These are phyloP conservation scores for Strongylocentrotus purpuratus DNA, from an alignment of 35 echinoderm and acorn worm species.

Conservation along the genomic window DNA sequence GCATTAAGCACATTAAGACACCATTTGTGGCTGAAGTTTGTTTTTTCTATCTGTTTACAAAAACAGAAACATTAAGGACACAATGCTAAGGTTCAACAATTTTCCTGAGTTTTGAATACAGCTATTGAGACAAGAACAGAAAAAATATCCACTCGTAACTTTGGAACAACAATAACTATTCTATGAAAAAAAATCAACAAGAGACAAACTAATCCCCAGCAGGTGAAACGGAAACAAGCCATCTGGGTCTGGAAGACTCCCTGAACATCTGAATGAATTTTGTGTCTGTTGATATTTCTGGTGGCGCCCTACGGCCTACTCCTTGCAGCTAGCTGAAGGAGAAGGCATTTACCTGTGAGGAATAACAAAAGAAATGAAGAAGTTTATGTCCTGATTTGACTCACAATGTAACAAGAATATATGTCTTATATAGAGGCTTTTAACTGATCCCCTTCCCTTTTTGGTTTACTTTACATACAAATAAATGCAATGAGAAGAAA, in stretches of 20 bases:
- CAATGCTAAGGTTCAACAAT: too few relatives aligned
- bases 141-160: background rate
- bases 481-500: background rate
- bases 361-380: background rate
- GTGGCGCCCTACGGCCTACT: background rate
- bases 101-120: too few relatives aligned
- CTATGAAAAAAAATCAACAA: background rate
- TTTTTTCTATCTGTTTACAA: too few relatives aligned
- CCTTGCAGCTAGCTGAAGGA: conserved; percentile 35
- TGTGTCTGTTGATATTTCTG: background rate
- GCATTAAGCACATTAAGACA: too few relatives aligned
- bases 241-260: background rate
- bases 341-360: conserved; percentile 69
- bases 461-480: too few relatives aligned
- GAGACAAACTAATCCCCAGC: background rate
- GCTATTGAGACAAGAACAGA: too few relatives aligned
- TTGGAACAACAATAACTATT: background rate
- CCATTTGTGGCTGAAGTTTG: too few relatives aligned
- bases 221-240: background rate
- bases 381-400: too few relatives aligned
- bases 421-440: too few relatives aligned
- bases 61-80: too few relatives aligned
- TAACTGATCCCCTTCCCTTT: too few relatives aligned
- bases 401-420: too few relatives aligned
- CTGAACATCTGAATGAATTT: background rate